Base-by-base conservation (phyloP, 2,888 invertebrate species). In the Drosophila hamatofila region DNA sequence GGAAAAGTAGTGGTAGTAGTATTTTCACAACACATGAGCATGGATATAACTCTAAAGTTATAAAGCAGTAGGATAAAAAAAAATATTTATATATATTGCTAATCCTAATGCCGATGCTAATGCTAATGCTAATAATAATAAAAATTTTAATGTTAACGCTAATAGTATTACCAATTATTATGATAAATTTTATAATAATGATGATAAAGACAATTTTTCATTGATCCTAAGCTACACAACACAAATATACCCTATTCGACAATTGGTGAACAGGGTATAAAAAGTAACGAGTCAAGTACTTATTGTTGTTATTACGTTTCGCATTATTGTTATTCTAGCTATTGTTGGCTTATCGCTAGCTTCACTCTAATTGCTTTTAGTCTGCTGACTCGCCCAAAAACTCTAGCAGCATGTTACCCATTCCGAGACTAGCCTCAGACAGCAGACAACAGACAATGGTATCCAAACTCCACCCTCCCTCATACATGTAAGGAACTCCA, bases 341-440 rank as follows among this genome's bases (percentile, higher is more conserved):
- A 51, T 25, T 44, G 60, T 18, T 74, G 49, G 62, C 67, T 81
- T 81, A 81, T 81, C 79, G 51, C 63, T 64, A 51, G 49, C 56
- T 54, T 42, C 46, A 57, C 51, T 66, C 49, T 80, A 81, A 83
- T 83, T 83, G 81, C 78, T 60, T 78, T 69, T 67, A 65, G 72
- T 72, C 67, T 58, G 65, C 72, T 62, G 64, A 64, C 46, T 74
- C 33, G 37, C 16, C 39, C 41, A 57, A 48, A 68, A 27, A 37
- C 25, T 23, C 51, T 39, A 23, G 11, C 61, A 65, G 41, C 58
- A 67, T 67, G 67, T 67, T 56, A 51, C 44, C 59, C 65, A 51
- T 25, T 41, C 33, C 61, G 52, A 61, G 60, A 63, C 75, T 70
- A 41, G 39, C 16, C 48, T 64, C 56, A 70, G 70, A 77, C 58